These are phyloP conservation scores for Oscheius sp. DNA, from an alignment of 1,140 invertebrate genomes.

Conservation along the genomic window DNA sequence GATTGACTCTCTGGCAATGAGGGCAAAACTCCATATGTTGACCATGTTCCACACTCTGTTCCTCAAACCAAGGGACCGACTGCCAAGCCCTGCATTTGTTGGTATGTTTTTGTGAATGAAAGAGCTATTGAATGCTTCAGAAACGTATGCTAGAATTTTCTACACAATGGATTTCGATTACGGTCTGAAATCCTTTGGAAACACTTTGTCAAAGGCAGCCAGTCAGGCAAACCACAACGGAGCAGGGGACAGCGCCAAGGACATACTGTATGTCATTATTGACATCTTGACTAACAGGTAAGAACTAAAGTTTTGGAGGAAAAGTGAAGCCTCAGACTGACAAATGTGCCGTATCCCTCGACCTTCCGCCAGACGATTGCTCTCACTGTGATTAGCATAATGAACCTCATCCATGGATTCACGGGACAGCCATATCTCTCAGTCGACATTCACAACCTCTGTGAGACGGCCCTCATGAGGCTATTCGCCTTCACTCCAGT, in stretches of 20 bases:
- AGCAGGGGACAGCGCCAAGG: neutral
- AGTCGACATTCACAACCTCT: neutral
- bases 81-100: conserved; percentile 33
- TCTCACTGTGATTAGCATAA: too few relatives aligned
- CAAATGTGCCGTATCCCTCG: too few relatives aligned
- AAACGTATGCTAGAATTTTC: neutral
- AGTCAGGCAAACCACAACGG: too few relatives aligned
- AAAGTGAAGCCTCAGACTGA: conserved; percentile 1
- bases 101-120: too few relatives aligned
- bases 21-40: conserved; percentile 19
- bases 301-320: neutral
- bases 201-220: too few relatives aligned
- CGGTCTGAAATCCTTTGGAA: neutral
- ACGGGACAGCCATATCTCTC: neutral
- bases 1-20: conserved; percentile 27
- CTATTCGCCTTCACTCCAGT: neutral
- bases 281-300: neutral
- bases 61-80: neutral
- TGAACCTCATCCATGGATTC: neutral
- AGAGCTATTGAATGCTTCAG: conserved; percentile 45
- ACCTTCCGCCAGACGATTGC: too few relatives aligned
- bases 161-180: conserved; percentile 4
- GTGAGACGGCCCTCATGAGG: neutral
- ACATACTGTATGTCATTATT: neutral
- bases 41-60: neutral